These are phyloP conservation scores for Drosophila antonietae DNA, from an alignment of 2,888 invertebrate genomes.

Conservation along the genomic window DNA sequence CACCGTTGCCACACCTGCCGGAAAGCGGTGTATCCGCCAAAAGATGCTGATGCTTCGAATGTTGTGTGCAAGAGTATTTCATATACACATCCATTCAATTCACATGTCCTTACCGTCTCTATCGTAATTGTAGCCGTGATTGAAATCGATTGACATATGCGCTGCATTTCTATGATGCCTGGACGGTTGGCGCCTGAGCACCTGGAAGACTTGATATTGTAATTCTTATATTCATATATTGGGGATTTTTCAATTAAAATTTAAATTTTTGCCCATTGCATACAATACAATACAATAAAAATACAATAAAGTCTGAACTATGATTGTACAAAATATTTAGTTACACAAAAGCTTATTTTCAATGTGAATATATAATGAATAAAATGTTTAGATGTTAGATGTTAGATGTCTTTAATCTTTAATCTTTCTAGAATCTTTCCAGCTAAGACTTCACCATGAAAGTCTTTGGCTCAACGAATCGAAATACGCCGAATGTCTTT, in stretches of 20 bases:
- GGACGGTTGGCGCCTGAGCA: neutral
- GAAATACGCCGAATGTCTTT: too few species aligned
- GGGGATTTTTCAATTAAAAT: too few species aligned
- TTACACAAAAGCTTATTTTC: too few species aligned
- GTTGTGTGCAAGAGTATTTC: slow-evolving; percentile 1
- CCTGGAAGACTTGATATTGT: neutral
- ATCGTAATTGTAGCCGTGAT: slow-evolving; percentile 12
- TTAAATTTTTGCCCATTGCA: too few species aligned
- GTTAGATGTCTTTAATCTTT: too few species aligned
- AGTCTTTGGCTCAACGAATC: neutral
- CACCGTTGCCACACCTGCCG: slow-evolving; percentile 63
- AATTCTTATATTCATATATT: neutral
- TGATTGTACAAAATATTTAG: too few species aligned
- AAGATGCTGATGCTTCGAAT: neutral
- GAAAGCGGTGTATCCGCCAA: slow-evolving; percentile 42
- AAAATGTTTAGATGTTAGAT: too few species aligned
- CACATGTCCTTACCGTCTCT: neutral
- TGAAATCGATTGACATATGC: slow-evolving; percentile 9
- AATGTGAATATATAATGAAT: too few species aligned
- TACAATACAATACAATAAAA: too few species aligned
- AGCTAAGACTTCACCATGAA: neutral
- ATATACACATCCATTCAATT: neutral
- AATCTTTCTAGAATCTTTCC: neutral
- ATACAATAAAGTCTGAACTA: too few species aligned
- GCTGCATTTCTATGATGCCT: neutral